Conservation (phyloP, 2,888 invertebrate genomes). For the Nemotelus pantherinus region DNA sequence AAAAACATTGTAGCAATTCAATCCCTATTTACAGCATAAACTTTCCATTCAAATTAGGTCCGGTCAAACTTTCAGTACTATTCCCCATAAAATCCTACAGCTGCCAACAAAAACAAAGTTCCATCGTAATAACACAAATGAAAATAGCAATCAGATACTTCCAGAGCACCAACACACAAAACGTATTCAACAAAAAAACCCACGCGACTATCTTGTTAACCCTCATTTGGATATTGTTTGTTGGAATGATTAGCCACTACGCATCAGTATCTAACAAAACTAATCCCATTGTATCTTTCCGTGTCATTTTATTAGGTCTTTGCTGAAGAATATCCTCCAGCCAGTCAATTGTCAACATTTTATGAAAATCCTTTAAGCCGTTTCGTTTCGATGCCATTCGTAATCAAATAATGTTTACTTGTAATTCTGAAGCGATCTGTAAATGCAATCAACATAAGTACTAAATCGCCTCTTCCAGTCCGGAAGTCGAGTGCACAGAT, state of each 20-base stretch:
- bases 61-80: too few species aligned
- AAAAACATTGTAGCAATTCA: too few species aligned
- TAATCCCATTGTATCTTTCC: conserved; percentile 6
- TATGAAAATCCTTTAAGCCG: conserved; percentile 36
- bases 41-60: too few species aligned
- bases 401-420: conserved; percentile 34
- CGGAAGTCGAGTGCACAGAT: conserved; percentile 2
- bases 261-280: conserved; percentile 12
- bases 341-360: neutral
- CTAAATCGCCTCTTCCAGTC: neutral
- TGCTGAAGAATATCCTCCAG: neutral
- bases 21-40: too few species aligned
- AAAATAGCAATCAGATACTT: neutral
- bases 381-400: conserved; percentile 22
- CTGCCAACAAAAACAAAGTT: too few species aligned
- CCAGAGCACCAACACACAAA: neutral
- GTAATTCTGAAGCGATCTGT: conserved; percentile 35
- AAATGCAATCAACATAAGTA: conserved; percentile 28
- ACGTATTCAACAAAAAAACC: neutral
- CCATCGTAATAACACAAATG: neutral
- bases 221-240: neutral
- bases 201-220: neutral
- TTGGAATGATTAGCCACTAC: neutral
- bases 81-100: too few species aligned
- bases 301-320: neutral